These are phyloP conservation scores for Salvator merianae DNA, from an alignment of 2,113 vertebrate species.

Conservation along the genomic window DNA sequence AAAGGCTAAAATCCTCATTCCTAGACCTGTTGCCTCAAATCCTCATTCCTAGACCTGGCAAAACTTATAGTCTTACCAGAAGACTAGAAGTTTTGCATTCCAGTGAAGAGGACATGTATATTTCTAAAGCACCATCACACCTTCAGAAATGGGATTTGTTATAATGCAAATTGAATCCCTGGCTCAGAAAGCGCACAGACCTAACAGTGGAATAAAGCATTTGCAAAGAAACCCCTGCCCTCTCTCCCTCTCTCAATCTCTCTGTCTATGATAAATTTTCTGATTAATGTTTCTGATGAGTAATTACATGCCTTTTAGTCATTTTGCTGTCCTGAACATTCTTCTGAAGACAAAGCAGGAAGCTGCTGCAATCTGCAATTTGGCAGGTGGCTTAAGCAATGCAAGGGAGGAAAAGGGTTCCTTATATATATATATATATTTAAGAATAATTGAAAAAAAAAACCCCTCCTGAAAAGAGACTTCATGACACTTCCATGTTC, in stretches of 20 bases:
- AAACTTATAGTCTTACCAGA: no score
- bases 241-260: no score
- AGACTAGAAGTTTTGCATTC: no score
- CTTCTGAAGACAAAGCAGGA: not conserved
- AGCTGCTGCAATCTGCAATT: not conserved
- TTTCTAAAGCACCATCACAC: not conserved
- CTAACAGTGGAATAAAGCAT: not conserved
- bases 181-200: not conserved
- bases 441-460: no score
- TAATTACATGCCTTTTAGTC: not conserved
- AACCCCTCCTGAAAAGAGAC: no score
- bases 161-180: not conserved
- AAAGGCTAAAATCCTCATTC: no score
- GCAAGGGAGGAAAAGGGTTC: no score
- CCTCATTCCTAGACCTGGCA: no score
- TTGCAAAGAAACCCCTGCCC: not conserved
- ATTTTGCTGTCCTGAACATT: not conserved
- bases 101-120: not conserved
- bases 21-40: no score
- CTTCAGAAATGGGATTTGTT: not conserved
- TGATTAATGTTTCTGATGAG: constrained; percentile 5
- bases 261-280: not conserved
- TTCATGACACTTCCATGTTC: no score
- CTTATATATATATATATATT: no score
- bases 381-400: constrained; percentile 19